Evolutionary conservation across 2,113 vertebrate genomes (phyloP).

Genomic region (Trinectes maculatus): DNA sequence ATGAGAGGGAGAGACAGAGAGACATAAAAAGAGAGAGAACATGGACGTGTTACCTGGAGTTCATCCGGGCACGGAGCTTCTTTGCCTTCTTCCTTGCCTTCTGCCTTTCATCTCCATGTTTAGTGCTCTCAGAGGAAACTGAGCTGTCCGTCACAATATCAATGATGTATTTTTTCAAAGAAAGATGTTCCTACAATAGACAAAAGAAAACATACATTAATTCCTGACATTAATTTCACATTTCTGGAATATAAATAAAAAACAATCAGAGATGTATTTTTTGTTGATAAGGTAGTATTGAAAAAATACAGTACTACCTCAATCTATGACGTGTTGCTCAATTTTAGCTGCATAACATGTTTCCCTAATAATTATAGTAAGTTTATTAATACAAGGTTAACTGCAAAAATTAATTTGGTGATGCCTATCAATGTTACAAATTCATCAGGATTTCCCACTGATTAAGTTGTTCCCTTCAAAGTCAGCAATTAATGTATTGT

Average conservation of each 20-base stretch:
- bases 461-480: constrained; percentile 11
- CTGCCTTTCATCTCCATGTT: constrained; percentile 92
- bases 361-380: neutral
- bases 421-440: too few relatives aligned
- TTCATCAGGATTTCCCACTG: neutral
- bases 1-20: neutral
- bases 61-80: constrained; percentile 96
- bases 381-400: neutral
- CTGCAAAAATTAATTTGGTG: too few relatives aligned
- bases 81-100: constrained; percentile 95
- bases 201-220: constrained; percentile 9
- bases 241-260: too few relatives aligned
- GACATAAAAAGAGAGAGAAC: neutral
- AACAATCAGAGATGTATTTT: too few relatives aligned
- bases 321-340: too few relatives aligned
- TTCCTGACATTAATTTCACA: too few relatives aligned
- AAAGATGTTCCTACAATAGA: constrained; percentile 92
- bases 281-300: too few relatives aligned
- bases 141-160: constrained; percentile 91
- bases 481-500: constrained; percentile 20
- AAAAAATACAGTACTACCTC: neutral
- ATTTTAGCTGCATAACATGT: too few relatives aligned
- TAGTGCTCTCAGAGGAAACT: constrained; percentile 84
- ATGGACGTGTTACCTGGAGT: constrained; percentile 87
- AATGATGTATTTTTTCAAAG: constrained; percentile 96